phyloP scores from a whole-genome alignment of 2,113 vertebrate genomes.

The Sebastes fasciatus region DNA sequence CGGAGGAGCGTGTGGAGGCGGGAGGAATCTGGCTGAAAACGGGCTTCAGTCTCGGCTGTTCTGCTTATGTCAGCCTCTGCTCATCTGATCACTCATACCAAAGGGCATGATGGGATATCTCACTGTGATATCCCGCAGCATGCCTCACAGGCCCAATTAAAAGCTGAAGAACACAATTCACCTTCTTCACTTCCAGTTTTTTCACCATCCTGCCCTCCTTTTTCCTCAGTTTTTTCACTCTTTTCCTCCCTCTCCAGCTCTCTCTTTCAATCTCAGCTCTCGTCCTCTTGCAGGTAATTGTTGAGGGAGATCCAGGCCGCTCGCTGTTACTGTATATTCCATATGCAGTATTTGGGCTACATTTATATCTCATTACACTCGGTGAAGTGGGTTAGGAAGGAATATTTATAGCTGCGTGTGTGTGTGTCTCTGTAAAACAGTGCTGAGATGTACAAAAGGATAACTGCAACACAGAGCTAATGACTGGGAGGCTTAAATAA shows the following conservation, averaged over 20 bases:
- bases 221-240: conserved; percentile 6
- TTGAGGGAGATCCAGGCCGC: conserved; percentile 15
- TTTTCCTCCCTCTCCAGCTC: conserved; percentile 1
- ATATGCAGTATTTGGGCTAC: conserved; percentile 30
- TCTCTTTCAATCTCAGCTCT: conserved; percentile 39
- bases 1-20: conserved; percentile 13
- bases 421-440: background rate
- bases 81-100: conserved; percentile 50
- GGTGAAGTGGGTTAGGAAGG: conserved; percentile 33
- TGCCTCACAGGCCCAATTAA: conserved; percentile 72
- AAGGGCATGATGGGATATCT: conserved; percentile 48
- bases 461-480: background rate
- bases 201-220: conserved; percentile 8
- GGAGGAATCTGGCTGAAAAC: conserved; percentile 22
- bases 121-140: conserved; percentile 45
- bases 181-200: conserved; percentile 25
- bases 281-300: conserved; percentile 37
- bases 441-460: conserved; percentile 9
- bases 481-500: conserved; percentile 6
- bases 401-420: conserved; percentile 35
- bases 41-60: conserved; percentile 30
- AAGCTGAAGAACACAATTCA: conserved; percentile 50
- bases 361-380: conserved; percentile 48
- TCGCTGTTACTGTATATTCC: conserved; percentile 9
- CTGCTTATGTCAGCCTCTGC: conserved; percentile 61